Evolutionary conservation across 2,888 invertebrate species (phyloP), one percentile per base, ranked within the genome.

Genomic region (Sericinus montela): DNA sequence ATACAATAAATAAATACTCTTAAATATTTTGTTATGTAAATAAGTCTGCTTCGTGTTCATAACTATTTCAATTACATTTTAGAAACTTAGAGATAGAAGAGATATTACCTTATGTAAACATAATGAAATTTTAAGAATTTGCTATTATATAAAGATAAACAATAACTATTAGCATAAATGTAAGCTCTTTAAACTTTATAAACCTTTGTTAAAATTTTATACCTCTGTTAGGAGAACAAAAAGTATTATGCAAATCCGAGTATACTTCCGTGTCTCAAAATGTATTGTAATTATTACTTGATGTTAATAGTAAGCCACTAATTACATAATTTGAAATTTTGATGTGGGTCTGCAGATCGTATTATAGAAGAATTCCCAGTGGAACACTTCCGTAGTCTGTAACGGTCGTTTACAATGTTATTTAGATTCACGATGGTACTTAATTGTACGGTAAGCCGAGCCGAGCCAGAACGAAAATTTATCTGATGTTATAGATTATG

Each of bases 261-360:
- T 41, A 16, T 16, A 28, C 34, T 45, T 36, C 40, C 45, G 40
- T 34, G 32, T 42, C 30, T 14, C 37, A 39, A 44, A 3, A 28
- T 13, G 36, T 7, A 11, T n/a, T n/a, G n/a, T 32, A 32, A 48
- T 44, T 44, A 39, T 45, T 40, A 40, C 34, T 32, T 39, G 28
- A 35, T 40, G 44, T 39, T 49, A 49, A 49, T 45, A 49, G 49
- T 40, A 40, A 39, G 45, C 28, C 40, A 36, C 23, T 40, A 49
- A 49, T 45, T 49, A 49, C 45, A 36, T 23, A 29, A 39, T 40
- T 36, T 44, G 45, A 44, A 49, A 45, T 40, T 49, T 49, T 40
- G 45, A 49, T 49, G 49, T 40, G 45, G 49, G 45, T 49, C 29
- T 19, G 49, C 8, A 25, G 10, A 34, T 32, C 38, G 49, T 19